A percentile compares a stretch with the other conserved stretches of the same genome.
These are phyloP conservation scores for Babylonia areolata DNA, from an alignment of 1,140 invertebrate genomes.

Conservation along the genomic window DNA sequence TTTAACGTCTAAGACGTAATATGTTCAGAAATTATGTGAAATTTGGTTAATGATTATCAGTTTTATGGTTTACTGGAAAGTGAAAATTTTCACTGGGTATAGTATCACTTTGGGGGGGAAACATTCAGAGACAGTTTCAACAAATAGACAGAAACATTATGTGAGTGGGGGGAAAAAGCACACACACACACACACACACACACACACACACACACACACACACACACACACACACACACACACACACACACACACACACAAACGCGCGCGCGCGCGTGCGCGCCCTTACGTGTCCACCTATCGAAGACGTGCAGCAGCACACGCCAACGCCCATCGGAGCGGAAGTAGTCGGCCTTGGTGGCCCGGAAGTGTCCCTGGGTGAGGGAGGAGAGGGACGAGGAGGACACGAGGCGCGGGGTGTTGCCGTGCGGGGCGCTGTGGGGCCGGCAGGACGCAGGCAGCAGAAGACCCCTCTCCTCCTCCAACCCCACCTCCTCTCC, in stretches of 20 bases:
- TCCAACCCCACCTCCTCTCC: background rate
- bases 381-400: constrained; percentile 61
- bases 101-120: too few species aligned
- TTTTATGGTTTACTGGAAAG: too few species aligned
- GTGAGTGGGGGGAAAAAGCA: too few species aligned
- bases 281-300: constrained; percentile 51
- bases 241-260: constrained; percentile 11
- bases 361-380: constrained; percentile 69
- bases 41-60: too few species aligned
- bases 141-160: too few species aligned
- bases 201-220: background rate
- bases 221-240: constrained; percentile 11
- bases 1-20: too few species aligned
- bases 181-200: background rate
- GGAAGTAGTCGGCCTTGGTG: constrained; percentile 67
- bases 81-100: too few species aligned
- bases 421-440: constrained; percentile 55
- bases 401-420: constrained; percentile 8
- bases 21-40: too few species aligned
- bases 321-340: constrained; percentile 64
- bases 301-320: constrained; percentile 58
- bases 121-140: too few species aligned
- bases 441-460: constrained; percentile 33
- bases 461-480: constrained; percentile 36
- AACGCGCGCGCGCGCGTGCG: background rate